Evolutionary conservation across 2,888 invertebrate genomes (phyloP).

Genomic region (Bibio marci): DNA sequence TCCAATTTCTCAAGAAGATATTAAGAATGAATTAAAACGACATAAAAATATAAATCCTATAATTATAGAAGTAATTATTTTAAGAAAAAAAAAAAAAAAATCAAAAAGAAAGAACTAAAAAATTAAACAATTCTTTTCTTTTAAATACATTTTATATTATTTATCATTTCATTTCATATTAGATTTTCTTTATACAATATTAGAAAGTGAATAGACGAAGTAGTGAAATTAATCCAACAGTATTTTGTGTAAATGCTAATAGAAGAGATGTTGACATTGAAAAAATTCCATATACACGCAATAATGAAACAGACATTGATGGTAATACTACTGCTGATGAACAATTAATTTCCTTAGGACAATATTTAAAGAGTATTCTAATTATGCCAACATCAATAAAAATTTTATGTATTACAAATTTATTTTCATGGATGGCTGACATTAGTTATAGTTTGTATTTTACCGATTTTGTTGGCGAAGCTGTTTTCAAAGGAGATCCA

Average conservation of each 20-base stretch:
- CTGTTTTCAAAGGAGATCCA: constrained; percentile 38
- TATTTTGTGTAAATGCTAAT: too few relatives aligned
- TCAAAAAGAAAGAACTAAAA: constrained; percentile 17
- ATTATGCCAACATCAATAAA: constrained; percentile 39
- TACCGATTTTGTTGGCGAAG: constrained; percentile 48
- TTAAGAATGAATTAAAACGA: constrained; percentile 23
- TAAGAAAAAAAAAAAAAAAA: too few relatives aligned
- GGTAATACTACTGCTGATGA: background rate
- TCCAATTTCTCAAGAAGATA: constrained; percentile 21
- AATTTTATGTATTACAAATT: constrained; percentile 40
- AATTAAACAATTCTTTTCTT: too few relatives aligned
- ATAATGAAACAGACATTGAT: background rate
- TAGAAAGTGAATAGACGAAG: too few relatives aligned
- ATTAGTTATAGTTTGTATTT: constrained; percentile 50
- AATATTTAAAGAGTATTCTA: constrained; percentile 36
- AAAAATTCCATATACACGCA: background rate
- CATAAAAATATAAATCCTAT: constrained; percentile 19
- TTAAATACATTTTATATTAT: too few relatives aligned
- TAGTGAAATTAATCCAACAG: too few relatives aligned
- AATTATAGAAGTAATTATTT: too few relatives aligned
- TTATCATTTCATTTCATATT: too few relatives aligned
- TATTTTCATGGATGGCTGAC: constrained; percentile 48
- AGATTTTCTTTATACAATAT: too few relatives aligned
- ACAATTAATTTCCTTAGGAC: constrained; percentile 17
- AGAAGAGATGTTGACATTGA: background rate